Percentiles rank a stretch among this genome's conserved stretches.
Conservation (phyloP, 2,113 vertebrate genomes). For the Cyphomyrus plagiostoma region DNA sequence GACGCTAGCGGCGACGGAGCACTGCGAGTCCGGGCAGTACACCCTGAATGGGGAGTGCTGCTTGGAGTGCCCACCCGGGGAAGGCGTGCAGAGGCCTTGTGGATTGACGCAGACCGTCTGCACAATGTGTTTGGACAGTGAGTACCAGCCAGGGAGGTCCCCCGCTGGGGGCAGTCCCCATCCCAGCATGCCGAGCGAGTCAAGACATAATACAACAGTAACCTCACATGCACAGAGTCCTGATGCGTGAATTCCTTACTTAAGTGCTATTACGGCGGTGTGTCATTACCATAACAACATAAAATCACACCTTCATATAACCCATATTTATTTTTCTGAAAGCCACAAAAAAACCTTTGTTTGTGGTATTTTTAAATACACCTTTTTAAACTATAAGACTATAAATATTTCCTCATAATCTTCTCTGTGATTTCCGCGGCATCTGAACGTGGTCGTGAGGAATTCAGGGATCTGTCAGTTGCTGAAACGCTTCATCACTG, state of each 20-base stretch:
- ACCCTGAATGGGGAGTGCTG: conserved; percentile 74
- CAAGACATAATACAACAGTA: background rate
- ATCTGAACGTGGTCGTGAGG: background rate
- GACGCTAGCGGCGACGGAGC: conserved; percentile 36
- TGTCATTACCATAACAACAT: background rate
- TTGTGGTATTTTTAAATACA: background rate
- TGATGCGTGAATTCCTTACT: background rate
- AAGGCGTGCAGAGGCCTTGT: conserved; percentile 74
- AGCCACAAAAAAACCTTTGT: background rate
- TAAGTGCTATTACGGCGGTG: background rate
- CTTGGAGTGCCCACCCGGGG: conserved; percentile 77
- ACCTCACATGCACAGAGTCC: background rate
- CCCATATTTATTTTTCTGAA: conserved; percentile 1
- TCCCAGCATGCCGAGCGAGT: background rate
- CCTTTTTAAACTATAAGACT: background rate
- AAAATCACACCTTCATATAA: background rate
- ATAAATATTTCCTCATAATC: background rate
- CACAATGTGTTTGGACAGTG: conserved; percentile 87
- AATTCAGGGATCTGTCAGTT: background rate
- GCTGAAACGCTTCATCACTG: background rate
- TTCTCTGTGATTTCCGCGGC: background rate
- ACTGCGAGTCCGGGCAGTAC: conserved; percentile 55
- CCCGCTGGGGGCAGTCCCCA: background rate
- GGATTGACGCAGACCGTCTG: conserved; percentile 78
- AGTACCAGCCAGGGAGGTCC: conserved; percentile 53